Conservation (phyloP, 2,888 invertebrate genomes). For the Melipona bicolor region DNA sequence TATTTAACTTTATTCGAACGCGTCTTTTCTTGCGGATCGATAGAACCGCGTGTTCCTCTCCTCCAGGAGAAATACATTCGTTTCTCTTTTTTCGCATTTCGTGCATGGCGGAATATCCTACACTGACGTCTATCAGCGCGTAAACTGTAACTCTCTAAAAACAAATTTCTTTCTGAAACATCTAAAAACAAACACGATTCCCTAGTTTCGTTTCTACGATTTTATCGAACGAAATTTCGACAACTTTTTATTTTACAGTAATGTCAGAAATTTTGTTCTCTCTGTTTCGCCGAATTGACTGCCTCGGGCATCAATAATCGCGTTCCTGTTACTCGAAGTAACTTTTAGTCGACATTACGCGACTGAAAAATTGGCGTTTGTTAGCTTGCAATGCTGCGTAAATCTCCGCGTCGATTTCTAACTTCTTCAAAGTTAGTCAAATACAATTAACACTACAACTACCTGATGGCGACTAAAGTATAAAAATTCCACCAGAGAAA, state of each 20-base stretch:
- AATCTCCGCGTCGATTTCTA: background rate
- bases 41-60: background rate
- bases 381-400: background rate
- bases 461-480: no score
- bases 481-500: no score
- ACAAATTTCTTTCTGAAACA: no score
- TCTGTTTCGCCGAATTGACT: background rate
- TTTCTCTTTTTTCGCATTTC: background rate
- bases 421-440: no score
- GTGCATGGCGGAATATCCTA: background rate
- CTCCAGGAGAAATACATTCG: background rate
- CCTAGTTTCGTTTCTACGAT: background rate
- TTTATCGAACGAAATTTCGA: background rate
- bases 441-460: no score
- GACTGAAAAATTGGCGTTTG: background rate
- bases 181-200: background rate
- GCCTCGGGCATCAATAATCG: background rate
- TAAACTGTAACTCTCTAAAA: background rate
- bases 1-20: background rate
- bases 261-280: no score
- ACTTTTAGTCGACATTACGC: constrained; percentile 3
- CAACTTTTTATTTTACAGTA: background rate
- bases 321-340: background rate
- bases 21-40: background rate
- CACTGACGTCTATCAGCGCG: background rate